A percentile compares a stretch with the other conserved stretches of the same genome.
phyloP scores from a whole-genome alignment of 1,140 invertebrate species.

The Drosophila santomea region DNA sequence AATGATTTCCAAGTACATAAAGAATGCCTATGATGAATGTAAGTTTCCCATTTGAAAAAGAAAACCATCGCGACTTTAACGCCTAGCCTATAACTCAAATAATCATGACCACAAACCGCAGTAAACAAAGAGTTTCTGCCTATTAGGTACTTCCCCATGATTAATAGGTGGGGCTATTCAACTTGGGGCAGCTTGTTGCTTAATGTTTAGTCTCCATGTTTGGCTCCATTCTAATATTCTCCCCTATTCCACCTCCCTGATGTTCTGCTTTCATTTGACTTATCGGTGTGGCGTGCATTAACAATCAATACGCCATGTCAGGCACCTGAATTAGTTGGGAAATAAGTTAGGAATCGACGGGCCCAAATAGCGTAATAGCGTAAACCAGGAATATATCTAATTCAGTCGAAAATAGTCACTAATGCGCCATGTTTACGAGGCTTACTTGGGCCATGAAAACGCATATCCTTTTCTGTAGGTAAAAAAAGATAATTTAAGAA shows the following conservation, averaged over 20 bases:
- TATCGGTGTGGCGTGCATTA: slow-evolving; percentile 71
- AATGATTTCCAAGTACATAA: not conserved
- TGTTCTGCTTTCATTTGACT: slow-evolving; percentile 30
- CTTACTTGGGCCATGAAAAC: not conserved
- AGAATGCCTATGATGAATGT: not conserved
- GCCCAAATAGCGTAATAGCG: slow-evolving; percentile 5
- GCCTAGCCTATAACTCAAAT: slow-evolving; percentile 25
- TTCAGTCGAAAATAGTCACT: slow-evolving; percentile 26
- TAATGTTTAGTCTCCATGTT: slow-evolving; percentile 22
- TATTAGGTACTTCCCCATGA: slow-evolving; percentile 4
- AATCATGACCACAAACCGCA: slow-evolving; percentile 31
- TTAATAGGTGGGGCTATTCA: slow-evolving; percentile 34
- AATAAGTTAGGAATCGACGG: slow-evolving; percentile 2
- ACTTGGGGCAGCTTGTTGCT: slow-evolving; percentile 35
- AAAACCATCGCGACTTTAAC: slow-evolving; percentile 12
- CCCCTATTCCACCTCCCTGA: slow-evolving; percentile 8
- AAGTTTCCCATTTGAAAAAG: not conserved
- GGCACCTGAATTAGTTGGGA: slow-evolving; percentile 21
- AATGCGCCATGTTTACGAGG: slow-evolving; percentile 14
- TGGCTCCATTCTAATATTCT: not conserved
- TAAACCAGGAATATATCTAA: slow-evolving; percentile 25
- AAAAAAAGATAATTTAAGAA: not conserved
- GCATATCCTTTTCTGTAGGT: too few relatives aligned
- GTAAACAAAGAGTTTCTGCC: slow-evolving; percentile 35
- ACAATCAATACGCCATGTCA: slow-evolving; percentile 68